Evolutionary conservation across 1,140 invertebrate species (phyloP), one percentile per base, ranked within the genome.

Genomic region (Cataglyphis hispanica): DNA sequence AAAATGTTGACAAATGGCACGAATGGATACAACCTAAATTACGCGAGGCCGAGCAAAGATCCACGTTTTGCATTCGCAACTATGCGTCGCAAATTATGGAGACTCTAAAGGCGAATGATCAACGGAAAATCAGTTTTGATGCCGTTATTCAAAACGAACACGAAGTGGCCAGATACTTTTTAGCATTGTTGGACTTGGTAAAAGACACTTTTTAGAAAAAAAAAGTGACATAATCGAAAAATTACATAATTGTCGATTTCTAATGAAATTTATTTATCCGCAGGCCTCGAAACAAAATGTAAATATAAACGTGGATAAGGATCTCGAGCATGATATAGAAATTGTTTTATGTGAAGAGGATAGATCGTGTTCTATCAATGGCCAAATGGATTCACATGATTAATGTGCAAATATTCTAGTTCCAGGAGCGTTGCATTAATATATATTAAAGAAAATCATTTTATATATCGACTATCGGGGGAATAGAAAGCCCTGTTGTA

Each of bases 131-230:
- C 0, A 85, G 40, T n/a, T 93, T 95, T 43, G 86, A 93, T 22
- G 63, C 64, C 8, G 67, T 94, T 22, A 72, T 94, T 37, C 37
- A 78, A 2, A 53, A 92, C 7, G 83, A 92, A 64, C 72, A 90
- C 13, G 94, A 95, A 86, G 87, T 91, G 16, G 91, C 94, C 1
- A 91, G 94, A 75, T 95, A 92, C 56, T 94, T 94, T 66, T 89
- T 91, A 16, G 93, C 94, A 8, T 90, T 92, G 0, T 78, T 95
- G n/a, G 92, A 94, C 86, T 87, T 95, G 85, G 94, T 94, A 22
- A 77, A 40, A 53, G n/a, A 58, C 40, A n/a, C 2, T 50, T 31
- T 2, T 13, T 34, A 84, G 6, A 61, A 56, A 13, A 43, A 13
- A 61, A 31, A 31, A 31, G 31, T 31, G 31, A 31, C 1, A 31